Evolutionary conservation across 2,113 vertebrate species (phyloP).

Genomic region (Hypomesus transpacificus): DNA sequence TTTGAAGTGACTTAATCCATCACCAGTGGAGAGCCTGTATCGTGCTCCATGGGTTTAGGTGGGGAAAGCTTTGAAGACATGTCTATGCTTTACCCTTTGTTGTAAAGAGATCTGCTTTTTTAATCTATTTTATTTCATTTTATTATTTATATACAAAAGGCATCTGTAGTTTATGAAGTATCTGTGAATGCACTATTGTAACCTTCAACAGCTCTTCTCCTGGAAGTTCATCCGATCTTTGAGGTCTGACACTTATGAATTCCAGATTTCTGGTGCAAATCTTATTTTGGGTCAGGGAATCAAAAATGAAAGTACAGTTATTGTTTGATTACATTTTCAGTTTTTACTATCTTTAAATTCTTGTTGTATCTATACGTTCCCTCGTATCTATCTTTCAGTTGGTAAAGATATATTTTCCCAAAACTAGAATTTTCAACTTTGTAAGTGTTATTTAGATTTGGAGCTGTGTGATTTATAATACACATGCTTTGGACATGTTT

Average conservation of each 20-base stretch:
- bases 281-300: not conserved
- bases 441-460: no score
- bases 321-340: not conserved
- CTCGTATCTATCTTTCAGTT: no score
- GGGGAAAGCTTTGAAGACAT: slow-evolving; percentile 10
- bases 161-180: slow-evolving; percentile 42
- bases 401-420: no score
- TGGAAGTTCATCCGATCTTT: slow-evolving; percentile 21
- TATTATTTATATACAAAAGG: slow-evolving; percentile 42
- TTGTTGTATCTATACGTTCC: no score
- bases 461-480: no score
- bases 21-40: slow-evolving; percentile 22
- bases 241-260: slow-evolving; percentile 6
- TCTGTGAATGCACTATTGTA: slow-evolving; percentile 34
- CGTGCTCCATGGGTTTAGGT: slow-evolving; percentile 25
- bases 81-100: slow-evolving; percentile 22
- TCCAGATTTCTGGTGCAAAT: slow-evolving; percentile 11
- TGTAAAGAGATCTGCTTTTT: slow-evolving; percentile 23
- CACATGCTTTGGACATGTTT: no score
- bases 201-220: slow-evolving; percentile 15
- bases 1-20: slow-evolving; percentile 37
- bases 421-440: no score
- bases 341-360: no score
- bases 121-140: slow-evolving; percentile 22
- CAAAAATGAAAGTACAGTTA: not conserved